A percentile compares a stretch with the other conserved stretches of the same genome.
phyloP scores from a whole-genome alignment of 2,113 vertebrate species.

The Semnornis frantzii region DNA sequence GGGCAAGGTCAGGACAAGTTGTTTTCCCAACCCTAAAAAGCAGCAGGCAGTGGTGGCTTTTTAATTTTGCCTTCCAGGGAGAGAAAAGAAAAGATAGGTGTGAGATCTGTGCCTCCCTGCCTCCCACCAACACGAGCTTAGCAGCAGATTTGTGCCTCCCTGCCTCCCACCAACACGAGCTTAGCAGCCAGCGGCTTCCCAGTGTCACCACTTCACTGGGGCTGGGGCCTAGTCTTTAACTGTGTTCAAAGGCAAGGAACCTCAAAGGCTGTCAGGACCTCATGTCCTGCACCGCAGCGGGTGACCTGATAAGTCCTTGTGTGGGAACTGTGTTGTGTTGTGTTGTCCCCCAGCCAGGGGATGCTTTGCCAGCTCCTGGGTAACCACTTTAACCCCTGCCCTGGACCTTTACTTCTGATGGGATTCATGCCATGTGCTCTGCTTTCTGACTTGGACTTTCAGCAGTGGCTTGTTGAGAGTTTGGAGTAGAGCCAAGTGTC shows the following conservation, averaged over 20 bases:
- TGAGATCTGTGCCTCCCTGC: not conserved
- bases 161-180: not conserved
- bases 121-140: not conserved
- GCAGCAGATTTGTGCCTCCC: not conserved
- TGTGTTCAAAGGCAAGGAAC: not conserved
- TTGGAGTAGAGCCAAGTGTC: not conserved
- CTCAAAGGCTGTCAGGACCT: not conserved
- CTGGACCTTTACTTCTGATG: not conserved
- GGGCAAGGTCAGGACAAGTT: not conserved
- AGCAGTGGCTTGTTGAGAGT: not conserved
- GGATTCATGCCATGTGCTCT: not conserved
- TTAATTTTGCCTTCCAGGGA: not conserved
- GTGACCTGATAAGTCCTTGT: not conserved
- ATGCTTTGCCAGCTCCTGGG: not conserved
- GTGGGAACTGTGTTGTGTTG: not conserved
- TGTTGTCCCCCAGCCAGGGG: not conserved
- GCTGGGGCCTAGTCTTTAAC: not conserved
- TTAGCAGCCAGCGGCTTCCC: not conserved
- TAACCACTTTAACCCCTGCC: not conserved
- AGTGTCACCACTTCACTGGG: not conserved
- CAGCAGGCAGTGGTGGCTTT: not conserved
- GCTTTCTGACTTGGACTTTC: not conserved
- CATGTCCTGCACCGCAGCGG: fast-evolving
- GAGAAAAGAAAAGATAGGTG: not conserved
- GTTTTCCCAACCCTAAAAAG: too few relatives aligned